phyloP scores from a whole-genome alignment of 1,140 invertebrate genomes.

The Uloborus diversus region DNA sequence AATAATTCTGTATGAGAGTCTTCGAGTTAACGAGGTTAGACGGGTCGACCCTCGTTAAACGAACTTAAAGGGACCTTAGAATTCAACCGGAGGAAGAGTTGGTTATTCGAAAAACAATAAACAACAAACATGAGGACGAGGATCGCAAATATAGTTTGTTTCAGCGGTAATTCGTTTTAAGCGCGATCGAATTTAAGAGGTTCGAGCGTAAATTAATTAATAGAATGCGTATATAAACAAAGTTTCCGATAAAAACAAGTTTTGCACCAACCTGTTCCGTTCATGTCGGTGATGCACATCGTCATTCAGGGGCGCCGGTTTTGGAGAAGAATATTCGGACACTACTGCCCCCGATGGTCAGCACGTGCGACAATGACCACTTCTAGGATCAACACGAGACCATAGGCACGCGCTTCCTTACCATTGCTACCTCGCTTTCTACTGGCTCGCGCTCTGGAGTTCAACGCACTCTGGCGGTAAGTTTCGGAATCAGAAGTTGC shows the following conservation, averaged over 20 bases:
- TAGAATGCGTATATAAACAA: background rate
- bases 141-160: too few species aligned
- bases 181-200: too few species aligned
- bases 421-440: background rate
- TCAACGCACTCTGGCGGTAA: constrained; percentile 8
- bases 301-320: constrained; percentile 20
- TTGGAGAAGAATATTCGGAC: background rate
- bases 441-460: constrained; percentile 12
- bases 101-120: too few species aligned
- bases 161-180: too few species aligned
- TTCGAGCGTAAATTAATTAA: background rate
- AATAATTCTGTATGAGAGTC: too few species aligned
- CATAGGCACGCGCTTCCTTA: constrained; percentile 32
- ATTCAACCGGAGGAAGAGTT: too few species aligned
- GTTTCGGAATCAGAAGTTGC: constrained; percentile 7
- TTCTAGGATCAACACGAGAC: constrained; percentile 11
- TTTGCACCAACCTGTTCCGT: constrained; percentile 29
- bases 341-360: constrained; percentile 12
- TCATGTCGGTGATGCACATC: constrained; percentile 49
- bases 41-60: too few species aligned
- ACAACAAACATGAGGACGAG: too few species aligned
- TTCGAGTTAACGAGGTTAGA: too few species aligned
- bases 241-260: background rate
- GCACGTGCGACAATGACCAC: constrained; percentile 47
- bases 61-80: too few species aligned